Evolutionary conservation across 2,888 invertebrate species (phyloP), one percentile per base, ranked within the genome.

Genomic region (Epirrhoe alternata): DNA sequence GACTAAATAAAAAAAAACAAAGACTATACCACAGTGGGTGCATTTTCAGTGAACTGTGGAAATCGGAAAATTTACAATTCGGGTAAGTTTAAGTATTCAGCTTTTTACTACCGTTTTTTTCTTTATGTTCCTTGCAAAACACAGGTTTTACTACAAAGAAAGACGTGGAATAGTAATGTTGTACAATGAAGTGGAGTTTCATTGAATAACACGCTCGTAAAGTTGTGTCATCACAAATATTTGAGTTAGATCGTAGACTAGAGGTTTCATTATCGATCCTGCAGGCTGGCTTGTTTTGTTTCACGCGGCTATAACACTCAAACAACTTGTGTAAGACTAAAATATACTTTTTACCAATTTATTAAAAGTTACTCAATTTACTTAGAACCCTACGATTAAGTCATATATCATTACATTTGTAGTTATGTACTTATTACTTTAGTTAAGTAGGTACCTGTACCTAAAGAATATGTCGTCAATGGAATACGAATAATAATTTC

Each of bases 191-290:
- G 1, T 17, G 42, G 49, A 59, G 35, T 55, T 61, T 38, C 24
- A 64, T 56, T 56, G 49, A 49, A 17, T 55, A 42, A 17, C 42
- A 56, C 31, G 53, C 14, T 53, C 47, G 57, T 60, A 64, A 64
- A 57, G 66, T 69, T 66, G 66, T 66, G 71, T 69, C 66, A 62
- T 53, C 52, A 63, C 57, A 61, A 69, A 68, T 73, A 69, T 73
- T 70, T 66, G 68, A 63, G 60, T 70, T 62, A 54, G 53, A 55
- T 61, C 60, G 67, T 58, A 52, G 61, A 60, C 45, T 33, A 55
- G 53, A 68, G 66, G 68, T 64, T 69, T 55, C 52, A 38, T 10
- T 73, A 73, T 73, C 70, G 73, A 73, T 73, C 68, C 62, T 42
- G 42, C 55, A 69, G 61, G 50, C 63, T 62, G 64, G 58, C 68